Base-by-base conservation (phyloP, 2,888 invertebrate genomes). In the Nowickia ferox region DNA sequence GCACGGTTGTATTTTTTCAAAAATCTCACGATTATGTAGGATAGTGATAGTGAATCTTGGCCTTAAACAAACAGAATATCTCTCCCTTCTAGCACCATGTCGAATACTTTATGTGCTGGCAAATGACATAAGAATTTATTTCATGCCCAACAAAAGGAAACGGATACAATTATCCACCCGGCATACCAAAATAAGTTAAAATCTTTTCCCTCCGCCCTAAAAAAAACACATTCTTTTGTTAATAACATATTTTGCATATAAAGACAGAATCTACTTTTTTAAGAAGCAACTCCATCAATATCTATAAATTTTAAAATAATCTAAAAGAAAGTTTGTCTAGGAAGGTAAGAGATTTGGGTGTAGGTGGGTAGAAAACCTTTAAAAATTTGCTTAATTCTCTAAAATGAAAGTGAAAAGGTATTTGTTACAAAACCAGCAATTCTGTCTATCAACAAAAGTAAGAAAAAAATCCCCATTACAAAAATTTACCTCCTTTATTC, bases 401-500 rank as follows among this genome's bases (percentile, higher is more conserved):
- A n/a, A 42, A 74, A 72, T 53, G 61, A 75, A 81, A 82, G 30
- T 19, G 46, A 75, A 61, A 65, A 30, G 63, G 40, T n/a, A 9
- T 74, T 71, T 72, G 19, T 65, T 46, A 22, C 40, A 30, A 30
- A 66, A 71, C 22, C 8, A 71, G 40, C 8, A 38, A 65, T 22
- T 30, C 51, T n/a, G 55, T 2, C 38, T 46, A 6, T 19, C 42
- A 30, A 15, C 10, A 30, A 30, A 30, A 30, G 30, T 3, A 30
- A 30, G n/a, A n/a, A 9, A 9, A 46, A 48, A 30, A 46, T 66
- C 22, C 65, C 42, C 38, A 30, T 40, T 61, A 11, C 13, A 1
- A 55, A 38, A 63, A 72, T 38, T 48, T 19, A 57, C 8, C 38
- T 44, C 30, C 13, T 13, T 61, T 38, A 38, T 66, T 53, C 11